These are phyloP conservation scores for Megaceryle torquata DNA, from an alignment of 2,113 vertebrate genomes.

Conservation along the genomic window DNA sequence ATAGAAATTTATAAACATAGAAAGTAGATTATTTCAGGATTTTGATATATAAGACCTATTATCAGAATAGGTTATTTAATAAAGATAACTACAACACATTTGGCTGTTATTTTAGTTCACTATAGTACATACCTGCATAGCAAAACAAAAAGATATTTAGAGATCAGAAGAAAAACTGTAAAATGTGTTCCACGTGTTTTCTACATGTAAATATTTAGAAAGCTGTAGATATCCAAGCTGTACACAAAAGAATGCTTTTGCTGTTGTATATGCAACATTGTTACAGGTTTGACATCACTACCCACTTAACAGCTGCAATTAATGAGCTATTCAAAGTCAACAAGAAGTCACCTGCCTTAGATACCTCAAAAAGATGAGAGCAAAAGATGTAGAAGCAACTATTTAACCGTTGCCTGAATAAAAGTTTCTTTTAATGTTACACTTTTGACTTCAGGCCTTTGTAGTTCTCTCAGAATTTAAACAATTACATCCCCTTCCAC, in stretches of 20 bases:
- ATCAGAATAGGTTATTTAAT: not conserved
- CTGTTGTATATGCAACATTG: not conserved
- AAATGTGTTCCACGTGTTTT: not conserved
- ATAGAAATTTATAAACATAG: not conserved
- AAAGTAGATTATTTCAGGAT: not conserved
- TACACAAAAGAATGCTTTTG: not conserved
- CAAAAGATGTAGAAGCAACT: not conserved
- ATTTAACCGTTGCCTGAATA: not conserved
- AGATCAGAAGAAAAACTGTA: not conserved
- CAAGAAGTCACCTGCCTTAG: not conserved
- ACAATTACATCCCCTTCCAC: not conserved
- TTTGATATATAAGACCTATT: not conserved
- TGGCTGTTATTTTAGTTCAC: not conserved
- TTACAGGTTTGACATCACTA: not conserved
- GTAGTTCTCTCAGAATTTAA: no score
- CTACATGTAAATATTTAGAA: not conserved
- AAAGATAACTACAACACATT: fast-evolving
- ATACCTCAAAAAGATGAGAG: not conserved
- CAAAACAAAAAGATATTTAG: not conserved
- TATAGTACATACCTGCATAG: fast-evolving
- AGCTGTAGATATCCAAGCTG: not conserved
- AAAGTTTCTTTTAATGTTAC: not conserved
- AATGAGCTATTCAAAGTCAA: not conserved
- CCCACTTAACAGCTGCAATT: not conserved
- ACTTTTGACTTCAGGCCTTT: not conserved